phyloP scores from a whole-genome alignment of 2,888 invertebrate species.

The Cremastinae sp. region DNA sequence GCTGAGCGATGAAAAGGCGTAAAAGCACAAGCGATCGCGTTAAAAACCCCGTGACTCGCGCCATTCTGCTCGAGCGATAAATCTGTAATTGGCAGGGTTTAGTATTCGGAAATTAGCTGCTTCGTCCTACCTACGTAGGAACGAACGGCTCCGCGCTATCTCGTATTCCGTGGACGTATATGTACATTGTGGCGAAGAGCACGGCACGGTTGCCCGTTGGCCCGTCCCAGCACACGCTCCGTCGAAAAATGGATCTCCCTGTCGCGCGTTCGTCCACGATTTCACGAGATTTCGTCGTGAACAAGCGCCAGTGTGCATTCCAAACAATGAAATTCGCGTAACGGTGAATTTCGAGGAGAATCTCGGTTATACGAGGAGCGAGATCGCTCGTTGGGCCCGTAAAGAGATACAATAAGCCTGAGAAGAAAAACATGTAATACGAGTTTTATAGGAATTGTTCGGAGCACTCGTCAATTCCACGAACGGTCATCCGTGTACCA shows the following conservation, averaged over 20 bases:
- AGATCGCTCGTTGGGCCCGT: too few relatives aligned
- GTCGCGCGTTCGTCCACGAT: constrained; percentile 65
- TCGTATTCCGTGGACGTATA: constrained; percentile 19
- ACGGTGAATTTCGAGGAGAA: constrained; percentile 31
- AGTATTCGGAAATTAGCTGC: too few relatives aligned
- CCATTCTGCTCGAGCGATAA: too few relatives aligned
- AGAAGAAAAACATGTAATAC: constrained; percentile 26
- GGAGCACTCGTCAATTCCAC: constrained; percentile 65
- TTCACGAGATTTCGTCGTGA: constrained; percentile 64
- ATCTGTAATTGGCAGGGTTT: too few relatives aligned
- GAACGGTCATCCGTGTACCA: constrained; percentile 71
- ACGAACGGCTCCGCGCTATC: constrained; percentile 5
- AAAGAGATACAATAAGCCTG: too few relatives aligned
- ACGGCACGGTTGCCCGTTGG: constrained; percentile 5
- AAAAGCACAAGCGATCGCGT: too few relatives aligned
- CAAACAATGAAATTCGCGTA: constrained; percentile 36
- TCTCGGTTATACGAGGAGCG: constrained; percentile 47
- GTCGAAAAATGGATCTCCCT: constrained; percentile 72
- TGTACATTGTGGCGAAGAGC: constrained; percentile 32
- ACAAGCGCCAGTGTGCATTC: constrained; percentile 52
- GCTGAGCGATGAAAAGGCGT: too few relatives aligned
- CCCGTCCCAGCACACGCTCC: constrained; percentile 53
- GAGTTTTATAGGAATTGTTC: constrained; percentile 28
- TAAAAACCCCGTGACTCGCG: too few relatives aligned
- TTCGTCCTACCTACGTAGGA: constrained; percentile 44